Conservation (phyloP, 2,113 vertebrate species). For the Salvelinus sp. region DNA sequence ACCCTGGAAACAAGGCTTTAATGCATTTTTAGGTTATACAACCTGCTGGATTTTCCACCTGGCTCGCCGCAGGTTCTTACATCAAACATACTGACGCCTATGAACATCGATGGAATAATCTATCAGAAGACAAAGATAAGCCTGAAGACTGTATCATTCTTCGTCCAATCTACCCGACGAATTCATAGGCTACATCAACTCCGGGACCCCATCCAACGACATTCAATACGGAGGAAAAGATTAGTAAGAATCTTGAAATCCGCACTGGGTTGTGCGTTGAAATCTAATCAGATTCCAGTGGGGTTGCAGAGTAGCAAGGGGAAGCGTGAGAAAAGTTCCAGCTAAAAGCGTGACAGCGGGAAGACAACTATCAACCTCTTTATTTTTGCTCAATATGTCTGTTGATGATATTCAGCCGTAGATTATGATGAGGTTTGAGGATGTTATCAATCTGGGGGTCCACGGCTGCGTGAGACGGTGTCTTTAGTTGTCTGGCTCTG, state of each 20-base stretch:
- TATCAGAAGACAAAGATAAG: slow-evolving; percentile 23
- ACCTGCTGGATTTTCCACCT: slow-evolving; percentile 33
- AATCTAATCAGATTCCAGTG: slow-evolving; percentile 86
- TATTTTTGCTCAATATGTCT: slow-evolving; percentile 24
- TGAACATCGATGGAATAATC: slow-evolving; percentile 25
- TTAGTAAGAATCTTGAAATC: slow-evolving; percentile 74
- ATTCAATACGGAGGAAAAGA: slow-evolving; percentile 25
- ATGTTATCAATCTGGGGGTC: slow-evolving; percentile 35
- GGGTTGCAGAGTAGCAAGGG: slow-evolving; percentile 53
- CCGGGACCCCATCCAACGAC: slow-evolving; percentile 33
- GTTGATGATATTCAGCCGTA: slow-evolving; percentile 33
- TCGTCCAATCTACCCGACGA: not conserved
- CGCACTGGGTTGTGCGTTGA: slow-evolving; percentile 94
- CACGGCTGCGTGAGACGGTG: slow-evolving; percentile 12
- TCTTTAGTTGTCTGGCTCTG: not conserved
- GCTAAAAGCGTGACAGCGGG: slow-evolving; percentile 38
- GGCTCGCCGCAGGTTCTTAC: slow-evolving; percentile 11
- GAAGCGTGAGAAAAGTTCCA: slow-evolving; percentile 59
- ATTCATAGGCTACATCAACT: slow-evolving; percentile 14
- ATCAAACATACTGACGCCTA: slow-evolving; percentile 11
- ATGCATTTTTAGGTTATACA: not conserved
- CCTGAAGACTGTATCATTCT: slow-evolving; percentile 38
- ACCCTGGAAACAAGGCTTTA: not conserved
- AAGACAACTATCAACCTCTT: slow-evolving; percentile 33
- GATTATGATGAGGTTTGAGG: slow-evolving; percentile 29